Base-by-base conservation (phyloP, 2,797 vertebrate genomes). In the Babyrousa celebensis region DNA sequence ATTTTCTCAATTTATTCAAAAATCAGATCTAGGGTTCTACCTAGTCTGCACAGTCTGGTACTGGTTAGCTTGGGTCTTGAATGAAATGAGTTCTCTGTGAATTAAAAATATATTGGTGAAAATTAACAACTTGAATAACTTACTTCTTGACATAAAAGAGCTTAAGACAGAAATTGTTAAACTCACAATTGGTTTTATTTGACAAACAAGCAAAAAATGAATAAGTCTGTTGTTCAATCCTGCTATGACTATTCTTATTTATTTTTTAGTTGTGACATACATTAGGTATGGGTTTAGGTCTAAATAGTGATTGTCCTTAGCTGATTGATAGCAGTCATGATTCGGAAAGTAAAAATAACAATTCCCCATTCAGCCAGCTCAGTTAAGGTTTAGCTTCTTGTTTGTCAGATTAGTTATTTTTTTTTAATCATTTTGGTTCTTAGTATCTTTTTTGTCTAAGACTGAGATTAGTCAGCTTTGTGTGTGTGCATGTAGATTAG, bases 101-200 rank as follows among this genome's bases (percentile, higher is more conserved):
- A 87, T 71, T 74, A 79, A 95, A 95, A 86, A 56, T 80, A 32
- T 72, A 78, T 82, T 85, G 96, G 63, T 82, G 68, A 96, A 96
- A 92, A 96, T 82, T 48, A 83, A 84, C 87, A 94, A 67, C 20
- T 74, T 67, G 14, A 52, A 72, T 79, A 77, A 65, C 11, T 80
- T 40, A 43, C 29, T 82, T 93, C 89, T 82, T 89, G 78, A 40
- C 43, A 65, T 63, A 18, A 54, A 74, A 62, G 58, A 52, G 75
- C 36, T 85, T 56, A 63, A 94, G 63, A 72, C 21, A 83, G 40
- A 54, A 77, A 67, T 48, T n/a, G 10, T 92, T 70, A 71, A 63
- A 71, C 29, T 86, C 12, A 17, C 1, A 7, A 21, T 80, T 96
- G 72, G 6, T 71, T 95, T 68, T 65, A 75, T 95, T 72, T 65